Percentiles rank a stretch among this genome's conserved stretches.
Evolutionary conservation across 2,113 vertebrate species (phyloP).

Genomic region (Hemiscyllium ocellatum): DNA sequence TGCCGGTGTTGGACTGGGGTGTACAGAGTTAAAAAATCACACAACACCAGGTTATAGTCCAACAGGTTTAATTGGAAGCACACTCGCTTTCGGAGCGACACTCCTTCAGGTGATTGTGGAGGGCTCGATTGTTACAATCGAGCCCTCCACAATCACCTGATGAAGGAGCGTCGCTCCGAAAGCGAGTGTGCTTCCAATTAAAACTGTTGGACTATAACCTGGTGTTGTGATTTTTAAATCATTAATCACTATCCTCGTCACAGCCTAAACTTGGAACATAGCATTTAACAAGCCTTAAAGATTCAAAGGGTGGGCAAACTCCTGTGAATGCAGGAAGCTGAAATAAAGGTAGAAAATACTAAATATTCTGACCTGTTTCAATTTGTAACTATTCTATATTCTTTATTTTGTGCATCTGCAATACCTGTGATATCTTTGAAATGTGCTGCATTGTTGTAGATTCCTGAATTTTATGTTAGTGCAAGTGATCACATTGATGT

Average conservation of each 20-base stretch:
- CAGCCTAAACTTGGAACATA: neutral
- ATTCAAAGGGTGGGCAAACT: neutral
- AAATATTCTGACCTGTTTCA: neutral
- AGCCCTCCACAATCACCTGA: no score
- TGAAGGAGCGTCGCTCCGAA: no score
- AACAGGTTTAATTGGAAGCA: no score
- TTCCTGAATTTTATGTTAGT: neutral
- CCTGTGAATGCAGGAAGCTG: neutral
- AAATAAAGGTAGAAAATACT: neutral
- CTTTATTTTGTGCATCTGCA: neutral
- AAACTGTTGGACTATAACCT: no score
- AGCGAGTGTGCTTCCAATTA: no score
- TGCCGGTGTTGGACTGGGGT: no score
- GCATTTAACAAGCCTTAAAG: neutral
- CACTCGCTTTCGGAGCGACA: no score
- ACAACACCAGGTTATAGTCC: no score
- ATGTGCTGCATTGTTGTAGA: neutral
- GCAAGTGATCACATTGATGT: neutral
- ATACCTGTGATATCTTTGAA: neutral
- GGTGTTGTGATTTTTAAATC: no score
- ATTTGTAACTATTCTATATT: neutral
- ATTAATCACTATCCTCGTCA: neutral
- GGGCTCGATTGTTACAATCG: no score
- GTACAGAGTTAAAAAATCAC: no score
- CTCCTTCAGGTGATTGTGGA: no score